Conservation (phyloP, 2,113 vertebrate genomes). For the Sinocyclocheilus maitianheensis region DNA sequence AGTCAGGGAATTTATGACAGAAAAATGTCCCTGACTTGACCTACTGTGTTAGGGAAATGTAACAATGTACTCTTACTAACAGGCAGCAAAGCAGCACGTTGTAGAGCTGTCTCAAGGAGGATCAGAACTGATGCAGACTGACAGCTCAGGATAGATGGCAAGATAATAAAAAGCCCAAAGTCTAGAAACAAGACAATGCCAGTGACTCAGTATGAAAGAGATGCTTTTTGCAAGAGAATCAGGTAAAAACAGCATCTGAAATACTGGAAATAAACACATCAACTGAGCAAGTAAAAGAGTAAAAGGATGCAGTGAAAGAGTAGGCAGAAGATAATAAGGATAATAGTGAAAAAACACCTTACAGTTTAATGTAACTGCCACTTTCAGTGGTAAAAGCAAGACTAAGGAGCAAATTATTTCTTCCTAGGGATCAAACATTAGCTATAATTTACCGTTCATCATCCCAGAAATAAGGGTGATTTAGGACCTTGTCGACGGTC, state of each 20-base stretch:
- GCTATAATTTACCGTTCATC: neutral
- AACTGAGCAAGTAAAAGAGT: neutral
- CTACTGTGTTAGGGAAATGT: neutral
- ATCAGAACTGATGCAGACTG: neutral
- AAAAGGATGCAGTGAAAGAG: neutral
- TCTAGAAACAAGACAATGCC: neutral
- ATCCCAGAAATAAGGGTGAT: conserved; percentile 46
- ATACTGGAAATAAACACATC: neutral
- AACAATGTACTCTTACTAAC: neutral
- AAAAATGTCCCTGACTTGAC: neutral
- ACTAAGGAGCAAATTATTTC: neutral
- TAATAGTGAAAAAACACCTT: neutral
- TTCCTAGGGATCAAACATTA: neutral
- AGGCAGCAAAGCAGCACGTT: neutral
- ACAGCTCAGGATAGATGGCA: neutral
- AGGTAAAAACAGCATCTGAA: neutral
- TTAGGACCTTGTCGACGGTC: neutral
- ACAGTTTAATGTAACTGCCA: neutral
- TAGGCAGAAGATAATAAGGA: neutral
- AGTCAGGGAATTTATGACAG: neutral
- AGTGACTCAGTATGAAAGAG: neutral
- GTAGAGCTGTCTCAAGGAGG: neutral
- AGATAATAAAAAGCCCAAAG: neutral
- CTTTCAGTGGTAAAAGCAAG: neutral
- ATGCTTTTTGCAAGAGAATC: neutral